These are phyloP conservation scores for Drosophila ogumai DNA, from an alignment of 1,140 invertebrate genomes.

Conservation along the genomic window DNA sequence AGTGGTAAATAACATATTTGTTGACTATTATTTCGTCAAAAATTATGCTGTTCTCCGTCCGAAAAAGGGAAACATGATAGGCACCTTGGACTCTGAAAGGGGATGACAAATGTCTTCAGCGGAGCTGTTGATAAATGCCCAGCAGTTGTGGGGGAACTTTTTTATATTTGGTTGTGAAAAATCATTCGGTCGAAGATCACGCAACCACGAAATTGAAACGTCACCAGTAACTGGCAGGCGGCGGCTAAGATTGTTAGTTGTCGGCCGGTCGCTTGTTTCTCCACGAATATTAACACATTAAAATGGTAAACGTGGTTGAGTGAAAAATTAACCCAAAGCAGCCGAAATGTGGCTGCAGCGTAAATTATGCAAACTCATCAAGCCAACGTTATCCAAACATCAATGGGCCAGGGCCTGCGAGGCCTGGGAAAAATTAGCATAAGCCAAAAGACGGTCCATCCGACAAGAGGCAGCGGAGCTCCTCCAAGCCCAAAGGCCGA, in stretches of 20 bases:
- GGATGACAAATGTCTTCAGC: slow-evolving; percentile 51
- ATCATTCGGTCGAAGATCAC: slow-evolving; percentile 48
- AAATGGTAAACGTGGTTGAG: slow-evolving; percentile 71
- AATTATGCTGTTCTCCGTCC: not conserved
- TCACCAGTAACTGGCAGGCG: slow-evolving; percentile 52
- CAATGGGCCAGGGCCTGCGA: slow-evolving; percentile 52
- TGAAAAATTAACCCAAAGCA: slow-evolving; percentile 75
- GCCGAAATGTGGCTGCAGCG: slow-evolving; percentile 58
- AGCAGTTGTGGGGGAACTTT: slow-evolving; percentile 24
- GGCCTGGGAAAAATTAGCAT: slow-evolving; percentile 79
- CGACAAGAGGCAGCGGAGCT: slow-evolving; percentile 20
- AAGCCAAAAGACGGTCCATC: slow-evolving; percentile 55
- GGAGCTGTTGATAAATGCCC: slow-evolving; percentile 44
- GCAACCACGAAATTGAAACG: slow-evolving; percentile 71
- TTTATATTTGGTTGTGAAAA: slow-evolving; percentile 42
- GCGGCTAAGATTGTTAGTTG: slow-evolving; percentile 30
- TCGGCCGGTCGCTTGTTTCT: slow-evolving; percentile 30
- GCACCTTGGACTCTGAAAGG: not conserved
- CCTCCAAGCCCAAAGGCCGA: slow-evolving; percentile 15
- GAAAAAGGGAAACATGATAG: slow-evolving; percentile 1
- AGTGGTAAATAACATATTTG: not conserved
- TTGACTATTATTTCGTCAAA: not conserved
- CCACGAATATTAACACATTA: slow-evolving; percentile 79
- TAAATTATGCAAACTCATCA: slow-evolving; percentile 82
- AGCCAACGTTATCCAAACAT: slow-evolving; percentile 82